Evolutionary conservation across 1,140 invertebrate species (phyloP).

Genomic region (Bombyx mori): ASM3026992v2 NC_085111.1:12374501-12375000

Average conservation of each 20-base stretch:
- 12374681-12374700: constrained; percentile 71
- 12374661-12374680: constrained; percentile 80
- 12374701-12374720: constrained; percentile 10
- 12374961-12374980: constrained; percentile 25
- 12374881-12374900: constrained; percentile 47
- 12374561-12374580: no score
- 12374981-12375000: constrained; percentile 25
- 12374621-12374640: constrained; percentile 67
- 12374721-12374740: constrained; percentile 44
- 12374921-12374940: constrained; percentile 51
- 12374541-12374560: no score
- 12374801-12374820: constrained; percentile 52
- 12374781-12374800: constrained; percentile 19
- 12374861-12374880: constrained; percentile 63
- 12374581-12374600: constrained; percentile 57
- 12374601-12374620: constrained; percentile 68
- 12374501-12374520: constrained; percentile 4
- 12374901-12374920: constrained; percentile 61
- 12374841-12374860: constrained; percentile 67
- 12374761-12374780: constrained; percentile 57
- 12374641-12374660: constrained; percentile 69
- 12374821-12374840: constrained; percentile 67
- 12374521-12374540: neutral
- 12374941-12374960: constrained; percentile 31
- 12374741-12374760: constrained; percentile 47